Evolutionary conservation across 2,888 invertebrate species (phyloP).

Genomic region (Chydorus sphaericus): DNA sequence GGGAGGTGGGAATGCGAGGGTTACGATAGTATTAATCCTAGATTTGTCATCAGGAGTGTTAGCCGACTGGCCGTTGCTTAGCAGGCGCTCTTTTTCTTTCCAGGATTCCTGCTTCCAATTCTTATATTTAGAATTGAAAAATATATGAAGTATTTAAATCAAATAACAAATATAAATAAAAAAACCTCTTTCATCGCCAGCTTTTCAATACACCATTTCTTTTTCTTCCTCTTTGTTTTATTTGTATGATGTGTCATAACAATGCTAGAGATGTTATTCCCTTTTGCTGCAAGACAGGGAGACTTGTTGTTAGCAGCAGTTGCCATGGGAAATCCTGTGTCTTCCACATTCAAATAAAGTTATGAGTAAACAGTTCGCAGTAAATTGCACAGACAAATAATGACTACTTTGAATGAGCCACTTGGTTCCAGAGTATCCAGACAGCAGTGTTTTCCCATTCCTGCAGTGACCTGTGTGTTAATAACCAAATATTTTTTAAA

Average conservation of each 20-base stretch:
- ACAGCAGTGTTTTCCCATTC: neutral
- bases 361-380: neutral
- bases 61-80: conserved; percentile 49
- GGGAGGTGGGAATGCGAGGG: conserved; percentile 19
- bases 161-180: conserved; percentile 27
- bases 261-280: neutral
- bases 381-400: neutral
- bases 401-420: conserved; percentile 3
- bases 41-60: conserved; percentile 22
- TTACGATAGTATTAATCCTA: conserved; percentile 30
- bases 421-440: too few species aligned
- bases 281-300: too few species aligned
- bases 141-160: conserved; percentile 24
- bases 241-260: too few species aligned
- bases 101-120: conserved; percentile 26
- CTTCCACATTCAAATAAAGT: neutral
- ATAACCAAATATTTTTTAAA: neutral
- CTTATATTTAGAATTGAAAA: conserved; percentile 27
- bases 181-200: conserved; percentile 44
- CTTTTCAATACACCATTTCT: conserved; percentile 33
- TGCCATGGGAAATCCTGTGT: neutral
- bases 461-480: neutral
- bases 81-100: conserved; percentile 17
- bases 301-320: neutral
- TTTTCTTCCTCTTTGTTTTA: neutral